A percentile compares a stretch with the other conserved stretches of the same genome.
Conservation (phyloP, 2,888 invertebrate genomes). For the Himalopsyche tibetana region DNA sequence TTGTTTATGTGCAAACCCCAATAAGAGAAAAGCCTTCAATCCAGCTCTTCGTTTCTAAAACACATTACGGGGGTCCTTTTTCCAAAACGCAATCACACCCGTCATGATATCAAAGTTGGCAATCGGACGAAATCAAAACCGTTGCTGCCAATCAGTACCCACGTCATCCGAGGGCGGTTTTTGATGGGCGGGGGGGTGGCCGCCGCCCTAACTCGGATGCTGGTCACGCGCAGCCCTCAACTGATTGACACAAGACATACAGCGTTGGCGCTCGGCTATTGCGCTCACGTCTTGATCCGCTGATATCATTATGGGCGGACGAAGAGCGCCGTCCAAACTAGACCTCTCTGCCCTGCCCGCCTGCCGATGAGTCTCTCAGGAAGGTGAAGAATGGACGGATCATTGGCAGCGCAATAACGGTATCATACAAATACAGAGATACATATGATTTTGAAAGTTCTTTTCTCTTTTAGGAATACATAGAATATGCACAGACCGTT, state of each 20-base stretch:
- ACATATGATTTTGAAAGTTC: too few relatives aligned
- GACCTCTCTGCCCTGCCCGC: slow-evolving; percentile 4
- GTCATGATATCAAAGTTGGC: slow-evolving; percentile 49
- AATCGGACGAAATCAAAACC: slow-evolving; percentile 64
- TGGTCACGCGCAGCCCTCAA: slow-evolving; percentile 63
- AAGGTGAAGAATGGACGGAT: slow-evolving; percentile 11
- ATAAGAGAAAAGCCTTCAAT: slow-evolving; percentile 23
- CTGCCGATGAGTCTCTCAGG: slow-evolving; percentile 11
- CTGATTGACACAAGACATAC: slow-evolving; percentile 66
- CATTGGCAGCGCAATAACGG: background rate
- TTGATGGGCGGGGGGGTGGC: slow-evolving; percentile 39
- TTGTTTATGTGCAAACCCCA: background rate
- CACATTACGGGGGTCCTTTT: slow-evolving; percentile 24
- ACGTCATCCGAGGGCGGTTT: slow-evolving; percentile 55
- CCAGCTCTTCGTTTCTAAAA: slow-evolving; percentile 10
- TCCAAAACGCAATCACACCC: slow-evolving; percentile 30
- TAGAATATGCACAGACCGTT: too few relatives aligned
- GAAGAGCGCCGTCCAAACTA: slow-evolving; percentile 46
- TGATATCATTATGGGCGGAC: slow-evolving; percentile 65
- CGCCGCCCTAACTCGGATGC: slow-evolving; percentile 55
- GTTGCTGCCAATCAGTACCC: slow-evolving; percentile 64
- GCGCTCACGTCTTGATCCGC: slow-evolving; percentile 72
- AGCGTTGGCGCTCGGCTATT: slow-evolving; percentile 68
- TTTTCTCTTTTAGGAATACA: too few relatives aligned
- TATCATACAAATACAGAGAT: background rate